Conservation (phyloP, 1,140 invertebrate genomes). For the Araneus ventricosus region DNA sequence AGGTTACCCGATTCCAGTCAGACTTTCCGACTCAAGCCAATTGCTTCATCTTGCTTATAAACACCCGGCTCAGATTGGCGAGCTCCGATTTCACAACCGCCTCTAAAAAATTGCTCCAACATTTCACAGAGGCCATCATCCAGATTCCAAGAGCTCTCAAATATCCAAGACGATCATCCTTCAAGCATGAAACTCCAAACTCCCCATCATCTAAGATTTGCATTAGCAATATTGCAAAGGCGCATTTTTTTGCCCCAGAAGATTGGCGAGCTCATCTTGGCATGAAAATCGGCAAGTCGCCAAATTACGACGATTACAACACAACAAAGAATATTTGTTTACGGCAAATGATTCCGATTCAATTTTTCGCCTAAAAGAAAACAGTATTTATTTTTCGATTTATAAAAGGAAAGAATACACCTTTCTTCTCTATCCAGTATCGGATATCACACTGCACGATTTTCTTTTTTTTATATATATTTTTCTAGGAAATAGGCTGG, state of each 20-base stretch:
- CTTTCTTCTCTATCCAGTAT: neutral
- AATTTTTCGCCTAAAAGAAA: conserved; percentile 15
- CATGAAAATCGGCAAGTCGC: neutral
- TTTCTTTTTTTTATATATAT: neutral
- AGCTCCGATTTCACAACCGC: neutral
- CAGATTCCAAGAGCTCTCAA: conserved; percentile 4
- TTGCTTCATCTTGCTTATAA: neutral
- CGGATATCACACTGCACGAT: too few relatives aligned
- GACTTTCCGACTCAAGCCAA: neutral
- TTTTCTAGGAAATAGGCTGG: conserved; percentile 39
- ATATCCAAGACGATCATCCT: conserved; percentile 16
- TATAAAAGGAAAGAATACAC: conserved; percentile 32
- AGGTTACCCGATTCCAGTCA: neutral
- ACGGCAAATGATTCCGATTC: conserved; percentile 20
- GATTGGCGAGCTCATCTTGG: conserved; percentile 21
- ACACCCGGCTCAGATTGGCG: neutral
- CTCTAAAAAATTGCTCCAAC: conserved; percentile 18
- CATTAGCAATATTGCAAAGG: conserved; percentile 7
- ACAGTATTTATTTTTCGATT: conserved; percentile 52
- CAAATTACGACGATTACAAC: neutral
- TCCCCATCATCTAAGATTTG: conserved; percentile 24
- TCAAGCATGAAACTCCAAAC: conserved; percentile 27
- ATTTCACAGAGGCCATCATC: conserved; percentile 10
- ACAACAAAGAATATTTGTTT: neutral
- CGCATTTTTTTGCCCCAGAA: neutral